Evolutionary conservation across 2,888 invertebrate species (phyloP), one percentile per base, ranked within the genome.

Genomic region (Trichogramma evanescens): DNA sequence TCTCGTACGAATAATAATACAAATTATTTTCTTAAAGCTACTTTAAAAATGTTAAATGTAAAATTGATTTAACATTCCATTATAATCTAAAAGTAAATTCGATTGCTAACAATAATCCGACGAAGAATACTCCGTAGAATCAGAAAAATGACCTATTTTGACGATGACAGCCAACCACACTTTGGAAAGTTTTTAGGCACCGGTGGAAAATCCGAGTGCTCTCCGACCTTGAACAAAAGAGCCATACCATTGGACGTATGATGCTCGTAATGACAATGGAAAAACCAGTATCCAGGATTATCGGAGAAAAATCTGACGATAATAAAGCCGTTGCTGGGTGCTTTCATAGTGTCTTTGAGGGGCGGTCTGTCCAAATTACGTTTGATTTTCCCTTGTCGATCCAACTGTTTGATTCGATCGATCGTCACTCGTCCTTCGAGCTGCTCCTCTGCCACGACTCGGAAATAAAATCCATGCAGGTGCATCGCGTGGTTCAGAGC

Each of bases 201-300:
- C 0, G 87, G 85, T 0, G 82, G 77, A 85, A 93, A 89, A 63
- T 93, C 85, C 58, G 83, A 78, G 68, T 89, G 82, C 46, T 91
- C 87, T 0, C 93, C 94, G 0, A 93, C 88, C 79, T 93, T 91
- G 60, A 93, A 84, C 0, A 94, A 83, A 45, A 93, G 73, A 0
- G 90, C 88, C 94, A 95, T 94, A 6, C 95, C 95, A 7, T 93
- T 82, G 80, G 93, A 93, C 0, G 90, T 88, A 72, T 95, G 95
- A 71, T 92, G 93, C 70, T 93, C 93, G 56, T 94, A 89, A 76
- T 95, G 94, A 72, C 94, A 95, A 72, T 95, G 94, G 78, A 94
- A 89, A 4, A 94, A 76, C 93, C 93, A 94, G 70, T 88, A 92
- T 8, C 89, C 86, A 67, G 93, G 93, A 78, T 94, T 94, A 62